Conservation (phyloP, 2,797 vertebrate genomes). For the Glossophaga mutica region DNA sequence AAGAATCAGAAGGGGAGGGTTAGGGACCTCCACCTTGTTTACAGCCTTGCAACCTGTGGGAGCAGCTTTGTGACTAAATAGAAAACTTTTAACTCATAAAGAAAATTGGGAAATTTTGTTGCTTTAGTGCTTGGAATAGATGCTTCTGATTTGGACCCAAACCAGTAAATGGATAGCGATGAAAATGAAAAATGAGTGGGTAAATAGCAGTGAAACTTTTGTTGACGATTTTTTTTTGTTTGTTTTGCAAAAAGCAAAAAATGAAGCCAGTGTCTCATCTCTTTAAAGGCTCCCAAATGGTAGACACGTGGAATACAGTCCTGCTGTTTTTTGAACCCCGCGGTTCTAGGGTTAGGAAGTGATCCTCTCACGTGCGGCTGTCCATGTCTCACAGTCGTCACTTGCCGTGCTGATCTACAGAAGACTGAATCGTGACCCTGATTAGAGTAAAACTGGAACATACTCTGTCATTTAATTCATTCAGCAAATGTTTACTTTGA, state of each 20-base stretch:
- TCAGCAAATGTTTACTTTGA: not conserved
- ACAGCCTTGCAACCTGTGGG: not conserved
- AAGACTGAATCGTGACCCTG: not conserved
- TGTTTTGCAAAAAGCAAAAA: slow-evolving; percentile 18
- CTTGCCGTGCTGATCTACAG: not conserved
- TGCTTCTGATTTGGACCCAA: not conserved
- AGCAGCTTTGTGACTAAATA: not conserved
- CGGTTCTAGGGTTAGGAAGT: not conserved
- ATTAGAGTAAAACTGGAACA: not conserved
- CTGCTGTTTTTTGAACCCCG: not conserved
- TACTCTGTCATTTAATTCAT: not conserved
- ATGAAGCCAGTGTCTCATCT: not conserved
- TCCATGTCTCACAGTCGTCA: not conserved
- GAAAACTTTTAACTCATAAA: not conserved
- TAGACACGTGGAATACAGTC: not conserved
- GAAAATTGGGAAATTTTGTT: not conserved
- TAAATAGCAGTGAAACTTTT: not conserved
- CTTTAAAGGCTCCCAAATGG: not conserved
- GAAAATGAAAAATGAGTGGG: not conserved
- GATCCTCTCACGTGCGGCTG: not conserved
- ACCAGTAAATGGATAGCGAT: not conserved
- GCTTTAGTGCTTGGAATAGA: not conserved
- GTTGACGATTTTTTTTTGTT: not conserved
- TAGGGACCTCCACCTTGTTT: not conserved
- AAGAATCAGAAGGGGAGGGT: not conserved